These are phyloP conservation scores for Parus major DNA, from an alignment of 2,113 vertebrate genomes.

Conservation along the genomic window DNA sequence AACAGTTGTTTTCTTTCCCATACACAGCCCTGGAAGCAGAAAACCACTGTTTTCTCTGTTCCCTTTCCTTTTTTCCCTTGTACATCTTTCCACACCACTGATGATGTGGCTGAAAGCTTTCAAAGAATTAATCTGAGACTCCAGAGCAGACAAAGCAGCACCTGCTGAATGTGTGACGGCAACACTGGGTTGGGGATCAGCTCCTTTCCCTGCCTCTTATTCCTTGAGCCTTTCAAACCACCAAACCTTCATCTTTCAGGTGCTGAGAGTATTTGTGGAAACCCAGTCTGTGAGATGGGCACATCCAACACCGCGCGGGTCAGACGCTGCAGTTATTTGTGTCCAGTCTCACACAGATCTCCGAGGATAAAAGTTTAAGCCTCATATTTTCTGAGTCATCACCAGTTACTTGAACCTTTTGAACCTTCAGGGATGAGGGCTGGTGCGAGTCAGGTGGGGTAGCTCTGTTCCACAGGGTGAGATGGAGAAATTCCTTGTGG, in stretches of 20 bases:
- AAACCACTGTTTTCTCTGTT: background rate
- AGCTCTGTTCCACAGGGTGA: background rate
- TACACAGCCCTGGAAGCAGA: background rate
- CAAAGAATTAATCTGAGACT: constrained; percentile 3
- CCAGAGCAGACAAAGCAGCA: background rate
- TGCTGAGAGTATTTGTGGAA: background rate
- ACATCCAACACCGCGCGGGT: background rate
- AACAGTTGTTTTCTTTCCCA: background rate
- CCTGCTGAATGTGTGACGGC: background rate
- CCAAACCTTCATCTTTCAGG: background rate
- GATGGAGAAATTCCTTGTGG: background rate
- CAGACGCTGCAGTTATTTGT: background rate
- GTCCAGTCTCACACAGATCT: background rate
- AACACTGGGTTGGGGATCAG: background rate
- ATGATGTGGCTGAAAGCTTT: background rate
- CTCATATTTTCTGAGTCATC: background rate
- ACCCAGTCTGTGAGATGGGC: background rate
- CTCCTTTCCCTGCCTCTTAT: background rate
- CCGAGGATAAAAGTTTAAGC: background rate
- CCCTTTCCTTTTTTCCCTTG: background rate
- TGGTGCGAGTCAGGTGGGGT: background rate
- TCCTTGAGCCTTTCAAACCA: background rate
- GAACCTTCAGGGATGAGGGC: background rate
- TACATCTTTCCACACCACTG: background rate
- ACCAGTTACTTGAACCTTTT: background rate